A percentile compares a stretch with the other conserved stretches of the same genome.
Conservation (phyloP, 2,888 invertebrate genomes). For the Phyllotreta striolata region DNA sequence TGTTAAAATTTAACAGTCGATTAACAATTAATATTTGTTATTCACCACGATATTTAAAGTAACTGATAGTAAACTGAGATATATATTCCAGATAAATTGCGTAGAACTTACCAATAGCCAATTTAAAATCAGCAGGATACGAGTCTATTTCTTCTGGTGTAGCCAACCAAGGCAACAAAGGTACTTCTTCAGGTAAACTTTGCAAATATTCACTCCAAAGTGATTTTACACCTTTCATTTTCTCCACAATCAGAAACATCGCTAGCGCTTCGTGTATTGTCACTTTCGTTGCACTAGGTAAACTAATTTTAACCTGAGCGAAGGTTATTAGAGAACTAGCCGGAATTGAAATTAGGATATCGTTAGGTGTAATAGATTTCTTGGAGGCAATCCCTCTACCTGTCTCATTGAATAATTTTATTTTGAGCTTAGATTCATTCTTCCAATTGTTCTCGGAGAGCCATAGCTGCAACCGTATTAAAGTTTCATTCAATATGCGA, state of each 20-base stretch:
- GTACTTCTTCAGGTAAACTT: conserved; percentile 70
- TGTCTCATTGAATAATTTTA: conserved; percentile 70
- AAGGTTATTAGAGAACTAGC: conserved; percentile 66
- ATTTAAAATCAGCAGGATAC: conserved; percentile 67
- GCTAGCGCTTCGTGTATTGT: conserved; percentile 78
- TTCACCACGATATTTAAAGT: too few relatives aligned
- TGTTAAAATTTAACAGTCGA: too few relatives aligned
- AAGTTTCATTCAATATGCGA: neutral
- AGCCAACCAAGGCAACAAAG: conserved; percentile 76
- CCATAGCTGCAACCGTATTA: conserved; percentile 65
- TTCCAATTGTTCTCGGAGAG: conserved; percentile 65
- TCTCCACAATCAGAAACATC: conserved; percentile 76
- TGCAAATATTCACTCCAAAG: conserved; percentile 72
- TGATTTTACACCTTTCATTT: conserved; percentile 65
- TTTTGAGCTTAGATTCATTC: conserved; percentile 65
- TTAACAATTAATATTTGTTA: too few relatives aligned
- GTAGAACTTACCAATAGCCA: conserved; percentile 52
- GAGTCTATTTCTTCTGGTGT: conserved; percentile 64
- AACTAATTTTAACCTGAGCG: conserved; percentile 37
- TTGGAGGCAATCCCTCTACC: conserved; percentile 79
- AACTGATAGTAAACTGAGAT: too few relatives aligned
- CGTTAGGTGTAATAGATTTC: conserved; percentile 64
- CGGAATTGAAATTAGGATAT: conserved; percentile 70
- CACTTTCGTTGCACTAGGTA: conserved; percentile 53
- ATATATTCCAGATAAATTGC: neutral